Evolutionary conservation across 2,797 vertebrate genomes (phyloP).

Genomic region (Poecilia velifera): DNA sequence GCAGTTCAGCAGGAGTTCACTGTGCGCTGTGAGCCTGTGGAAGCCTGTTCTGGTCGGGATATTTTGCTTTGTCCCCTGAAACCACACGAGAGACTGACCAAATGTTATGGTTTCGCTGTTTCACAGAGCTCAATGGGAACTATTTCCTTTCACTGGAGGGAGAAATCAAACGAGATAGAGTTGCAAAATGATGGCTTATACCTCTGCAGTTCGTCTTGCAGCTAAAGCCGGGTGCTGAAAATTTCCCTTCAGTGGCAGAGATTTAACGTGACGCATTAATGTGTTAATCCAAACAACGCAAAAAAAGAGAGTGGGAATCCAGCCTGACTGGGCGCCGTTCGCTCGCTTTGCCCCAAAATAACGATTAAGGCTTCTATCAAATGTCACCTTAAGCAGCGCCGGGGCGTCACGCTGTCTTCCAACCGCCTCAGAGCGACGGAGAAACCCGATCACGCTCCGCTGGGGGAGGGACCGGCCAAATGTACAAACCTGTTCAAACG

Average conservation of each 20-base stretch:
- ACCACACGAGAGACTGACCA: constrained; percentile 71
- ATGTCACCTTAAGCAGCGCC: constrained; percentile 71
- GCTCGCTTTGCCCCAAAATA: constrained; percentile 74
- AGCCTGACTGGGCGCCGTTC: constrained; percentile 66
- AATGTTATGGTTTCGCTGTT: constrained; percentile 78
- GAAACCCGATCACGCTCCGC: constrained; percentile 67
- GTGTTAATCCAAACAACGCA: constrained; percentile 21
- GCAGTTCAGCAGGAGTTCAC: constrained; percentile 81
- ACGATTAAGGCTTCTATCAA: constrained; percentile 77
- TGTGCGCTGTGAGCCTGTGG: constrained; percentile 52
- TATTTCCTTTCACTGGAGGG: constrained; percentile 63
- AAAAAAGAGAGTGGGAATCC: constrained; percentile 36
- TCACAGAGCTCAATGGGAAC: constrained; percentile 69
- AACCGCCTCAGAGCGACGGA: constrained; percentile 31
- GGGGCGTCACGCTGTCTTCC: constrained; percentile 65
- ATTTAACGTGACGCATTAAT: constrained; percentile 58
- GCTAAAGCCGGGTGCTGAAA: constrained; percentile 66
- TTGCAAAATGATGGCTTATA: constrained; percentile 72
- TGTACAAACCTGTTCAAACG: not conserved
- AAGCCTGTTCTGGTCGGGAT: constrained; percentile 63
- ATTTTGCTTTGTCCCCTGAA: constrained; percentile 67
- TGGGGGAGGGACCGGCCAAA: not conserved
- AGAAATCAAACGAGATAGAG: constrained; percentile 72
- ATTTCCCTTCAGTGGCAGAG: constrained; percentile 51
- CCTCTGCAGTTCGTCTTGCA: constrained; percentile 46